Conservation (phyloP, 2,888 invertebrate species). For the Thymelicus sylvestris region DNA sequence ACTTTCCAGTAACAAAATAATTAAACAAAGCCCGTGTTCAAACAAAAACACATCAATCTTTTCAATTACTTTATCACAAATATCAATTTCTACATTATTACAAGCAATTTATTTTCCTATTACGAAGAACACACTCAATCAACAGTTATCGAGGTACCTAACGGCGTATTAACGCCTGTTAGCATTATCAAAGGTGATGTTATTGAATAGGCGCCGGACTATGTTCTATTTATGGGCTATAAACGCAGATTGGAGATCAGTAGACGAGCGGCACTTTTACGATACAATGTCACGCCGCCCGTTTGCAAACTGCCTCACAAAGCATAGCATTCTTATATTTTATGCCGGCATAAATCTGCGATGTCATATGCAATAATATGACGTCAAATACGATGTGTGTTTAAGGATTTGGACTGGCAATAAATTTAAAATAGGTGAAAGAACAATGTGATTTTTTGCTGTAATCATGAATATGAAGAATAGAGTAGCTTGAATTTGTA, state of each 20-base stretch:
- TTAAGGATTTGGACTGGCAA: not conserved
- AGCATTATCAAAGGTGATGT: conserved; percentile 69
- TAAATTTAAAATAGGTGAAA: no score
- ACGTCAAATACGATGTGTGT: not conserved
- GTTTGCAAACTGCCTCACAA: conserved; percentile 49
- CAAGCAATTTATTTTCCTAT: conserved; percentile 22
- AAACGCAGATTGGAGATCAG: conserved; percentile 81
- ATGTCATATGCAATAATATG: conserved; percentile 16
- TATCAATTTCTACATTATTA: conserved; percentile 7
- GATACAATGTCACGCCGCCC: conserved; percentile 74
- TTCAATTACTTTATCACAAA: not conserved
- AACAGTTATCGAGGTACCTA: conserved; percentile 50
- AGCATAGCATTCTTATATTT: conserved; percentile 34
- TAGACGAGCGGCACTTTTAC: conserved; percentile 77
- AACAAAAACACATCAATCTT: not conserved
- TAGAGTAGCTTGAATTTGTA: no score
- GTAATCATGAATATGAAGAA: no score
- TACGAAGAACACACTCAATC: conserved; percentile 43
- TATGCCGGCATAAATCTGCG: conserved; percentile 32
- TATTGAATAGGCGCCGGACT: conserved; percentile 72
- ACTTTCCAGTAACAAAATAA: not conserved
- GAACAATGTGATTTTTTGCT: no score
- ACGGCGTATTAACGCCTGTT: conserved; percentile 66
- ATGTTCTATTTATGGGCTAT: conserved; percentile 73
- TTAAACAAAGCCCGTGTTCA: no score